These are phyloP conservation scores for Drosophila mulleri DNA, from an alignment of 2,888 invertebrate genomes.

Conservation along the genomic window DNA sequence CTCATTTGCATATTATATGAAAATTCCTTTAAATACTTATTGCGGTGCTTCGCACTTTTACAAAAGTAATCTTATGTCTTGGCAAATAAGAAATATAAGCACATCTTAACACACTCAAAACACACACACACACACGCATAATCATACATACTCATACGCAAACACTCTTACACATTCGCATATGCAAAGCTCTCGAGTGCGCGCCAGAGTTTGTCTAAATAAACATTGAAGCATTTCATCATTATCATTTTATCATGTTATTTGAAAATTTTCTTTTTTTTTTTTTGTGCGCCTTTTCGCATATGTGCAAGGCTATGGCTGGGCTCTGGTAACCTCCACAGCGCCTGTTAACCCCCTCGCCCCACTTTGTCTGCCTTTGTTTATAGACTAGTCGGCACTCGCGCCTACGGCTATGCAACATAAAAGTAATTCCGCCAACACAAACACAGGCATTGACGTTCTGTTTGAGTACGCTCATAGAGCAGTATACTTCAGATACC, in stretches of 20 bases:
- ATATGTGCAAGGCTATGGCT: constrained; percentile 54
- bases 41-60: constrained; percentile 68
- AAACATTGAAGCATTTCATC: constrained; percentile 72
- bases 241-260: constrained; percentile 74
- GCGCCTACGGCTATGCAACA: constrained; percentile 46
- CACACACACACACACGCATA: not conserved
- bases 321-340: constrained; percentile 1
- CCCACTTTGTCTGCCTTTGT: constrained; percentile 25
- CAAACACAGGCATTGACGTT: constrained; percentile 44
- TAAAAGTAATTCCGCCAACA: constrained; percentile 57
- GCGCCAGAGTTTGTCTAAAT: constrained; percentile 50
- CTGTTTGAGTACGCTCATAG: not conserved
- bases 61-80: constrained; percentile 71
- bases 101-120: constrained; percentile 16
- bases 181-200: constrained; percentile 9
- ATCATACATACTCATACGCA: not conserved
- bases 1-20: constrained; percentile 77
- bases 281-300: constrained; percentile 23
- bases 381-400: constrained; percentile 47
- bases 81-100: constrained; percentile 45
- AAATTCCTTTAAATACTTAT: constrained; percentile 79
- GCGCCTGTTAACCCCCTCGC: not conserved
- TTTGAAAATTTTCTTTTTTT: constrained; percentile 66
- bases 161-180: not conserved
- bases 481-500: constrained; percentile 19